Evolutionary conservation across 2,797 vertebrate species (phyloP).

Genomic region (Halcyon badia): DNA sequence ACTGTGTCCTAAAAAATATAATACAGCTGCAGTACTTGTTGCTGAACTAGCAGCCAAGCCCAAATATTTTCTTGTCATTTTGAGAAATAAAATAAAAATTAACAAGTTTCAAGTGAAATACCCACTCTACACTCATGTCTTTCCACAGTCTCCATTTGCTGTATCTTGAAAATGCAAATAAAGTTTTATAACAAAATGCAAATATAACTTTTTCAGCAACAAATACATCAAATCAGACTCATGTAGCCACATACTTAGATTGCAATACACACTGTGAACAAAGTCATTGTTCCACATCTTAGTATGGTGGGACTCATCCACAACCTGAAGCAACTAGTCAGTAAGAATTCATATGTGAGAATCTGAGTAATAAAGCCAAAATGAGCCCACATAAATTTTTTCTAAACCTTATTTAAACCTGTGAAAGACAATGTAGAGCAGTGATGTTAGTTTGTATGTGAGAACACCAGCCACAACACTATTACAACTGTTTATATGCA

Average conservation of each 20-base stretch:
- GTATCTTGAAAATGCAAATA: background rate
- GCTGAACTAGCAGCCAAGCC: background rate
- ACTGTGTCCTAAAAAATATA: background rate
- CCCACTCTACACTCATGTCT: background rate
- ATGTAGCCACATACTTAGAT: background rate
- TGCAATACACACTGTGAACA: background rate
- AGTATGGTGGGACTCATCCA: background rate
- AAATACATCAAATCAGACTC: background rate
- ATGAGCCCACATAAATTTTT: background rate
- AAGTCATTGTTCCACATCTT: background rate
- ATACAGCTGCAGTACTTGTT: background rate
- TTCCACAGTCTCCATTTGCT: background rate
- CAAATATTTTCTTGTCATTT: background rate
- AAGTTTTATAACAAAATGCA: background rate
- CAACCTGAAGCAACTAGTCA: background rate
- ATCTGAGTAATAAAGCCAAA: background rate
- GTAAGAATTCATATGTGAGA: background rate
- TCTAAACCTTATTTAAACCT: background rate
- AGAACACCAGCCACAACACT: background rate
- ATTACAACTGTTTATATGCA: background rate
- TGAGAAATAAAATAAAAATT: background rate
- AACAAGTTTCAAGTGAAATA: background rate
- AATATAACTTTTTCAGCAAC: background rate
- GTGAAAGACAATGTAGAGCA: background rate
- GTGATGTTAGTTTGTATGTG: background rate